Conservation (phyloP, 1,140 invertebrate species). For the Formica exsecta region DNA sequence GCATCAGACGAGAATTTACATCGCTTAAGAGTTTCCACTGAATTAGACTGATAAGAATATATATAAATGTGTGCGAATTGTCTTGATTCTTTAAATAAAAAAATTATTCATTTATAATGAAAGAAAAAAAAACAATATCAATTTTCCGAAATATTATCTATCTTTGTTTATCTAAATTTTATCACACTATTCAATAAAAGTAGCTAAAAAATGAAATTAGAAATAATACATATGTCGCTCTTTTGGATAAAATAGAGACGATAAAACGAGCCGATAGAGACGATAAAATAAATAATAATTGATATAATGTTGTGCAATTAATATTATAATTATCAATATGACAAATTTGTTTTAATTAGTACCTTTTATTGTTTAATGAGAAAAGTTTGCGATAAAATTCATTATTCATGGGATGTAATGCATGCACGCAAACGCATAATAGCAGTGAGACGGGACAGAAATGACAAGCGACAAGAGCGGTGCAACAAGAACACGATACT, state of each 20-base stretch:
- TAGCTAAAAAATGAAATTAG: background rate
- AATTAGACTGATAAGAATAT: conserved; percentile 8
- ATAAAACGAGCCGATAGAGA: too few species aligned
- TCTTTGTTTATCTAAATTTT: background rate
- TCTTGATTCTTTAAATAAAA: background rate
- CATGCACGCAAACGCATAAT: background rate
- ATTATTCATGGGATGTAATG: background rate
- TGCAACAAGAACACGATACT: conserved; percentile 73
- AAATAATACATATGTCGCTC: background rate
- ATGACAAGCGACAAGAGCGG: conserved; percentile 22
- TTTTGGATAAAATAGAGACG: background rate
- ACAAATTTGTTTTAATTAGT: background rate
- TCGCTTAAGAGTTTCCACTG: background rate
- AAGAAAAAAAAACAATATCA: background rate
- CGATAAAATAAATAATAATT: background rate
- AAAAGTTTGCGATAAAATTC: background rate
- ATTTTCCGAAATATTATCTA: background rate
- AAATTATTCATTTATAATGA: background rate
- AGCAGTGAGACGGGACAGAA: conserved; percentile 13
- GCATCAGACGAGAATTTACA: background rate
- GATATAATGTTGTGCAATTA: background rate
- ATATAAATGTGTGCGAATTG: too few species aligned
- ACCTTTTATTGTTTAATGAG: background rate
- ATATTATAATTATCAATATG: background rate
- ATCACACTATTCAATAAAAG: background rate